Evolutionary conservation across 1,140 invertebrate species (phyloP).

Genomic region (Diprion similis): DNA sequence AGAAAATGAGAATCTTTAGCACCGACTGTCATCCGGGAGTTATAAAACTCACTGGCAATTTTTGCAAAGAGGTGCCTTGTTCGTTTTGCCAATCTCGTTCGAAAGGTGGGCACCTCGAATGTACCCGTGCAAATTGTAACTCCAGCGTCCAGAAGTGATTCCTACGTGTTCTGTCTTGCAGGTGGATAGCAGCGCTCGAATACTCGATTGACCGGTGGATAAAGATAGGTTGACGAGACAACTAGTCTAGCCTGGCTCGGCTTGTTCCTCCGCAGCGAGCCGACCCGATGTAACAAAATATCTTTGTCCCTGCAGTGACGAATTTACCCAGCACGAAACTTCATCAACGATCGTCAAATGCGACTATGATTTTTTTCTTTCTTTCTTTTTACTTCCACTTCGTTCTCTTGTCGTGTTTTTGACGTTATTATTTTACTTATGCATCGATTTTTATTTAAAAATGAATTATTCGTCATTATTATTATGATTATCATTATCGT

Average conservation of each 20-base stretch:
- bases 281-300: background rate
- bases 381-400: too few species aligned
- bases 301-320: background rate
- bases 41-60: too few species aligned
- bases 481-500: background rate
- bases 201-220: constrained; percentile 97
- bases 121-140: too few species aligned
- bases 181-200: constrained; percentile 93
- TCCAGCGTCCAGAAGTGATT: too few species aligned
- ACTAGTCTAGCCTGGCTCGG: background rate
- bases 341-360: constrained; percentile 1
- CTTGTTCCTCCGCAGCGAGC: background rate
- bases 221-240: constrained; percentile 77
- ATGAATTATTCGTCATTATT: background rate
- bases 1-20: too few species aligned
- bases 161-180: constrained; percentile 59
- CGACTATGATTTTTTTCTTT: too few species aligned
- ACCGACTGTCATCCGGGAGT: too few species aligned
- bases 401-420: too few species aligned
- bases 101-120: too few species aligned
- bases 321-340: background rate
- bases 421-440: too few species aligned
- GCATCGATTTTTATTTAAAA: background rate
- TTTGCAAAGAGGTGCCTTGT: too few species aligned
- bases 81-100: too few species aligned